These are phyloP conservation scores for Aldabrachelys gigantea DNA, from an alignment of 2,113 vertebrate species.

Conservation along the genomic window DNA sequence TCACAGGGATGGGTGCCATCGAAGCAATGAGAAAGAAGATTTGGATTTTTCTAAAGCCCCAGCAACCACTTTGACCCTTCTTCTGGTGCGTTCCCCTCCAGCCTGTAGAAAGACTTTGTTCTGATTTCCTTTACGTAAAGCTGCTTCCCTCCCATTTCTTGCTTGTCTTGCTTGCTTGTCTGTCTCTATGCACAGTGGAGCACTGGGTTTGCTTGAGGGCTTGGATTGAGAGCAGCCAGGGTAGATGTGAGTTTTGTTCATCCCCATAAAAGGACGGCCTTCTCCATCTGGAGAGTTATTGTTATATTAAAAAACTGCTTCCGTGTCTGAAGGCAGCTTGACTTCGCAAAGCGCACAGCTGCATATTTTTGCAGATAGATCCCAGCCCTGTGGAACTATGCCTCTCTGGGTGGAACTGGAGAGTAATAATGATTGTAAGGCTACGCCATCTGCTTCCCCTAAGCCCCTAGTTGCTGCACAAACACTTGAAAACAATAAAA, in stretches of 20 bases:
- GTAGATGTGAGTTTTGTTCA: too few species aligned
- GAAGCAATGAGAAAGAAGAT: not conserved
- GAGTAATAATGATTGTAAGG: not conserved
- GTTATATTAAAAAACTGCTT: not conserved
- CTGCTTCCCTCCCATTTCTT: too few species aligned
- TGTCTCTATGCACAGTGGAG: too few species aligned
- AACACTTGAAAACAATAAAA: not conserved
- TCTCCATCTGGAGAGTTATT: too few species aligned
- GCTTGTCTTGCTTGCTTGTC: too few species aligned
- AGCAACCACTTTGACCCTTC: fast-evolving
- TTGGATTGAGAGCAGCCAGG: too few species aligned
- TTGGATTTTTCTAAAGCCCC: fast-evolving
- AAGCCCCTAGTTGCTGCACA: not conserved
- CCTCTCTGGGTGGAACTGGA: not conserved
- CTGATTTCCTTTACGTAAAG: too few species aligned
- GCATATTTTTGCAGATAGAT: fast-evolving
- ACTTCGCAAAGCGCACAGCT: fast-evolving
- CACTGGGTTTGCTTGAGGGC: too few species aligned
- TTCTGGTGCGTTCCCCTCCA: fast-evolving
- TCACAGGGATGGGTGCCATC: too few species aligned
- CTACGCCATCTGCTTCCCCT: not conserved
- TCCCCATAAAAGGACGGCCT: too few species aligned
- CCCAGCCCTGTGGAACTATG: not conserved
- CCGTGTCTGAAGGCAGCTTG: not conserved
- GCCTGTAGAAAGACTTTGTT: fast-evolving